phyloP scores from a whole-genome alignment of 2,113 vertebrate species.

The Vicugna pacos region DNA sequence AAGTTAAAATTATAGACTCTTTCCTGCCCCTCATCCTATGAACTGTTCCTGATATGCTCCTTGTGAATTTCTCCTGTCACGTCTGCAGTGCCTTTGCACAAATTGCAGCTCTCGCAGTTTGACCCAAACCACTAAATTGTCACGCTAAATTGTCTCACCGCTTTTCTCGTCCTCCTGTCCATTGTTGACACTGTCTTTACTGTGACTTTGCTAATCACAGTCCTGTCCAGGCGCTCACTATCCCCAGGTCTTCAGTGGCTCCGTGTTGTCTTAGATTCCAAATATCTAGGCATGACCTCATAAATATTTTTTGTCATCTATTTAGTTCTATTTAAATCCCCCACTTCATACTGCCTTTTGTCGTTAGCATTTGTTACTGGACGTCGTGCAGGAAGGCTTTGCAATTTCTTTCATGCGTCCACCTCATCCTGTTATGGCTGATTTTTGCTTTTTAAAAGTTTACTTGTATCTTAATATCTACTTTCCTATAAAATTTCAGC shows the following conservation, averaged over 20 bases:
- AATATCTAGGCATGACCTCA: neutral
- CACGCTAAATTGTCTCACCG: fast-evolving
- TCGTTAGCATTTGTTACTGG: neutral
- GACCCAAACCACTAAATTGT: neutral
- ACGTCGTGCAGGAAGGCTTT: neutral
- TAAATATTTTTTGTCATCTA: neutral
- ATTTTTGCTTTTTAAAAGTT: neutral
- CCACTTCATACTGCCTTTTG: neutral
- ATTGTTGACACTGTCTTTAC: neutral
- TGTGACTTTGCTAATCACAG: neutral
- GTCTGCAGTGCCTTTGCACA: neutral
- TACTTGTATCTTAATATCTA: neutral
- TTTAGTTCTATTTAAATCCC: neutral
- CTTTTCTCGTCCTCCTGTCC: neutral
- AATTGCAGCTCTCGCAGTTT: fast-evolving
- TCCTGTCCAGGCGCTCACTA: neutral
- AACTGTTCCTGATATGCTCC: neutral
- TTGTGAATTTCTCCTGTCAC: neutral
- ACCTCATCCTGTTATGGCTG: neutral
- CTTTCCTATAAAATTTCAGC: neutral
- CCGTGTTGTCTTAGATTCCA: neutral
- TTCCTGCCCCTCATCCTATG: neutral
- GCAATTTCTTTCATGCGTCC: neutral
- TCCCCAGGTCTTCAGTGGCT: neutral
- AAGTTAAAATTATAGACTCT: neutral